These are phyloP conservation scores for Nemopilema nomurai DNA, from an alignment of 30 jellyfish, hydroid and myxozoan genomes.

Conservation along the genomic window DNA sequence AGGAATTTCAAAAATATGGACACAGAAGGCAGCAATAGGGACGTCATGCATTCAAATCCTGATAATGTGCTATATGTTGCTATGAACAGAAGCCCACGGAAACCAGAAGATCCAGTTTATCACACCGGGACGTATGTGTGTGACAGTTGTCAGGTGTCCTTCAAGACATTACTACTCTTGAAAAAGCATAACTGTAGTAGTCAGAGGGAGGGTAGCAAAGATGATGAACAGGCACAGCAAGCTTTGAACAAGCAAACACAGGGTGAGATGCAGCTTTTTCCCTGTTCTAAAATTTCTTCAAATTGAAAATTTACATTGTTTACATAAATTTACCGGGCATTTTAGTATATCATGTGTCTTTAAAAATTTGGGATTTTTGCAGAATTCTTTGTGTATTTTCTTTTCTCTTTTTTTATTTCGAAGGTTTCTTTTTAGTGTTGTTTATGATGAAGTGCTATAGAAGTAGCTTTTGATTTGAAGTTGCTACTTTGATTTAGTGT, in stretches of 20 bases:
- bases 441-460: no score
- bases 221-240: neutral
- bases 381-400: no score
- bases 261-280: neutral
- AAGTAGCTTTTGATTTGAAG: no score
- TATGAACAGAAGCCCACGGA: neutral
- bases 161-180: slow-evolving; percentile 2
- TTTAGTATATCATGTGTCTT: no score
- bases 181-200: slow-evolving; percentile 4
- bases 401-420: no score
- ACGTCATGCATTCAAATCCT: neutral
- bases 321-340: no score
- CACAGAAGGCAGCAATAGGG: no score
- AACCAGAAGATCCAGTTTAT: neutral
- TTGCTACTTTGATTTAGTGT: no score
- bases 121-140: slow-evolving; percentile 13
- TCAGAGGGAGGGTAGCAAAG: neutral
- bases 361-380: no score
- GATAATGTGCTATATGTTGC: neutral
- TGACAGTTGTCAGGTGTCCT: neutral
- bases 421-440: no score
- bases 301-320: no score
- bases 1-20: neutral
- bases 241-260: neutral
- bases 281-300: neutral